Percentiles rank a stretch among this genome's conserved stretches.
Evolutionary conservation across 2,113 vertebrate species (phyloP).

Genomic region (Pao palembangensis): DNA sequence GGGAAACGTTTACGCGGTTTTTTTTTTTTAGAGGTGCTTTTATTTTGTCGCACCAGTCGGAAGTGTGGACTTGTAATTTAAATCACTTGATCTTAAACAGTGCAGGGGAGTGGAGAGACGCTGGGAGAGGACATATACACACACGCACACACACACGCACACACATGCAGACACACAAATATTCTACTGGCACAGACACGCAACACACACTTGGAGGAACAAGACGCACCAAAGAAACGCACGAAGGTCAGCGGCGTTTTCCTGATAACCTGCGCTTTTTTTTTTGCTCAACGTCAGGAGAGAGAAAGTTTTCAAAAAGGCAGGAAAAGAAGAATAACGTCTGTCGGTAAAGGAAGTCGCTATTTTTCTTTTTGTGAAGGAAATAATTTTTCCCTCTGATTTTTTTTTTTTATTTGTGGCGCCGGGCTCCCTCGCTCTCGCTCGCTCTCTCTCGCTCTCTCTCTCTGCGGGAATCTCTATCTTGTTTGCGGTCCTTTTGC

Average conservation of each 20-base stretch:
- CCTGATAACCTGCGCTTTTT: constrained; percentile 12
- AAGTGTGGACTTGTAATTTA: neutral
- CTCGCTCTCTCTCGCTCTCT: neutral
- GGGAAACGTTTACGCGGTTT: no score
- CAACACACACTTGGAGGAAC: constrained; percentile 44
- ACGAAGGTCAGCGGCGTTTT: constrained; percentile 47
- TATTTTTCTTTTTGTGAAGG: constrained; percentile 12
- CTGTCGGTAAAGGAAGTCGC: neutral
- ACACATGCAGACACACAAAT: neutral
- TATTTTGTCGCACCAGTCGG: constrained; percentile 26
- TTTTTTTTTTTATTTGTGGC: neutral
- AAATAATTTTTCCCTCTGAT: neutral
- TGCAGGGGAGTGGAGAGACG: constrained; percentile 64
- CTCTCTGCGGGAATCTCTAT: no score
- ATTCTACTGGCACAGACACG: constrained; percentile 13
- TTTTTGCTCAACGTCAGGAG: constrained; percentile 2
- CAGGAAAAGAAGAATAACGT: constrained; percentile 27
- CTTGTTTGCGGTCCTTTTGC: neutral
- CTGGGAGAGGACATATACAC: constrained; percentile 48
- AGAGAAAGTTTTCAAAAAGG: constrained; percentile 50
- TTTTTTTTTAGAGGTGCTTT: constrained; percentile 18
- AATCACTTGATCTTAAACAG: constrained; percentile 19
- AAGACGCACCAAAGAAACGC: constrained; percentile 52
- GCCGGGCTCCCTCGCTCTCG: neutral
- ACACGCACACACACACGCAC: constrained; percentile 41